phyloP scores from a whole-genome alignment of 2,888 invertebrate genomes.

The Ichneumon xanthorius region DNA sequence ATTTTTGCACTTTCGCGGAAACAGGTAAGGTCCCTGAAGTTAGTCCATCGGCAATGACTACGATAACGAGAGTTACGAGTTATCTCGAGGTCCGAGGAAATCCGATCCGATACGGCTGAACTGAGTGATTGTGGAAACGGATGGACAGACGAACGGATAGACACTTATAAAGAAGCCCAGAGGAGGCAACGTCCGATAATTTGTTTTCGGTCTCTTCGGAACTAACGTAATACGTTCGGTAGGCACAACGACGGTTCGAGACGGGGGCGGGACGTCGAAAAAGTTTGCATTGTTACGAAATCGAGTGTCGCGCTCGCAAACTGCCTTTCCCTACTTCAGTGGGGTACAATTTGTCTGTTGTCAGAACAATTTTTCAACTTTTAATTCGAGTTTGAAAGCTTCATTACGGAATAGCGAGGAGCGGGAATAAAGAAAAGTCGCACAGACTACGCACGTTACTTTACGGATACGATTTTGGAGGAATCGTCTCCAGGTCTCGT shows the following conservation, averaged over 20 bases:
- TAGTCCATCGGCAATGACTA: neutral
- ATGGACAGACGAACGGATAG: slow-evolving; percentile 1
- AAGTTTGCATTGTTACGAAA: slow-evolving; percentile 82
- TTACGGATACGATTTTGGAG: neutral
- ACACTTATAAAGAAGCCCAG: slow-evolving; percentile 4
- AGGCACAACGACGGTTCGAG: slow-evolving; percentile 33
- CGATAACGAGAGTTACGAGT: neutral
- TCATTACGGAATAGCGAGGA: slow-evolving; percentile 75
- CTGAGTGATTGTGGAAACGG: slow-evolving; percentile 13
- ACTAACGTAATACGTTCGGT: slow-evolving; percentile 61
- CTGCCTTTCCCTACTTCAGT: slow-evolving; percentile 69
- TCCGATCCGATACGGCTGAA: neutral
- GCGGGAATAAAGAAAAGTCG: slow-evolving; percentile 23
- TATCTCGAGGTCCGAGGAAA: neutral
- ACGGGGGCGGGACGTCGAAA: slow-evolving; percentile 23
- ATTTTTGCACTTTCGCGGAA: too few species aligned
- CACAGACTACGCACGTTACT: slow-evolving; percentile 11
- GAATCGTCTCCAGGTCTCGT: neutral
- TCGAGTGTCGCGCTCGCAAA: slow-evolving; percentile 79
- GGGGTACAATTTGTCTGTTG: slow-evolving; percentile 75
- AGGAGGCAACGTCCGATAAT: slow-evolving; percentile 72
- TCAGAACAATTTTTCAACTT: slow-evolving; percentile 74
- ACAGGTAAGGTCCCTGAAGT: neutral
- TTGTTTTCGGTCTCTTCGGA: slow-evolving; percentile 71
- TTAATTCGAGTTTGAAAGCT: slow-evolving; percentile 83